Conservation (phyloP, 2,888 invertebrate species). For the Molanna angustata region DNA sequence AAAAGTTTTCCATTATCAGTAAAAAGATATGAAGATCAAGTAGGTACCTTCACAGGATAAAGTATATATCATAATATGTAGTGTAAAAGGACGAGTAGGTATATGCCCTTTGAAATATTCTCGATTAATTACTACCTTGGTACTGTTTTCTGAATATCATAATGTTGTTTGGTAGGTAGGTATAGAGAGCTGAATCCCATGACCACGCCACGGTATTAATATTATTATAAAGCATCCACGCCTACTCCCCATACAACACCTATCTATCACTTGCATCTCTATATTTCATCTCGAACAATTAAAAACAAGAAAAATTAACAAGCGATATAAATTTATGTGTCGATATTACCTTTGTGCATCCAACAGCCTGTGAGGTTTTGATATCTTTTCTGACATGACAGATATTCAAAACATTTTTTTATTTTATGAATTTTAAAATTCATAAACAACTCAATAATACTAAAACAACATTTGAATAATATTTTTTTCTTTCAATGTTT, state of each 20-base stretch:
- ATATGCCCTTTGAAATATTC: conserved; percentile 25
- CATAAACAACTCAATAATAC: too few species aligned
- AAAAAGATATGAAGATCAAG: too few species aligned
- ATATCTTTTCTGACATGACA: neutral
- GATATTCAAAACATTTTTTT: neutral
- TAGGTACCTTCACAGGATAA: too few species aligned
- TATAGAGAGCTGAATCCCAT: conserved; percentile 15
- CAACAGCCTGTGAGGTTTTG: conserved; percentile 10
- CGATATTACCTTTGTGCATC: conserved; percentile 17
- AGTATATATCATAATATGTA: too few species aligned
- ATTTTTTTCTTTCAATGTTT: too few species aligned
- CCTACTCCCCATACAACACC: conserved; percentile 24
- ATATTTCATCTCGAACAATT: conserved; percentile 30
- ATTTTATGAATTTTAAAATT: neutral
- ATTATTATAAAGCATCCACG: conserved; percentile 20
- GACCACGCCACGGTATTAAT: conserved; percentile 15
- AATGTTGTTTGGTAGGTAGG: too few species aligned
- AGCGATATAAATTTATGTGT: conserved; percentile 28
- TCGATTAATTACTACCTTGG: conserved; percentile 26
- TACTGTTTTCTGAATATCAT: conserved; percentile 14
- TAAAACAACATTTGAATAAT: too few species aligned
- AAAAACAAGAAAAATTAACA: conserved; percentile 30
- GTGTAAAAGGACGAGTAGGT: too few species aligned
- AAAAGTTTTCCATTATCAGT: too few species aligned
- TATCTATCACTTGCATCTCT: conserved; percentile 32